Conservation (phyloP, 2,888 invertebrate genomes). For the Chromoteleia sp. region DNA sequence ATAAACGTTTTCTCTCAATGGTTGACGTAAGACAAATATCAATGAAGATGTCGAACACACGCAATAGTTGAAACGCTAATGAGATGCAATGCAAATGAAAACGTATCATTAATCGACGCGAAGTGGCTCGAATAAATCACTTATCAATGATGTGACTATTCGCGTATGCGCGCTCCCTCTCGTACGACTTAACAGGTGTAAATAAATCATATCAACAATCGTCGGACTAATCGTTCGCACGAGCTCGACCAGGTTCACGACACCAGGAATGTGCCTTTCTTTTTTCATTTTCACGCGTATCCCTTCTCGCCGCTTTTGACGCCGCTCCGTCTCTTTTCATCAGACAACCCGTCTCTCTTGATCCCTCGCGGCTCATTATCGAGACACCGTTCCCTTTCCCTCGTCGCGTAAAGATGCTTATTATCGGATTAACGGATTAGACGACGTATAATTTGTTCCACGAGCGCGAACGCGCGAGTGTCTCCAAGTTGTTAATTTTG, state of each 20-base stretch:
- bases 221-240: constrained; percentile 58
- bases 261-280: constrained; percentile 35
- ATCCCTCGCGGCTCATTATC: constrained; percentile 21
- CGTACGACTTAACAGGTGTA: constrained; percentile 8
- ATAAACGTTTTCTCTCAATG: constrained; percentile 33
- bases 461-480: constrained; percentile 6
- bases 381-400: constrained; percentile 17
- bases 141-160: constrained; percentile 72
- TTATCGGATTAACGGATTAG: constrained; percentile 72
- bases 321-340: constrained; percentile 23
- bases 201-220: constrained; percentile 57
- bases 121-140: constrained; percentile 78
- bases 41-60: constrained; percentile 36
- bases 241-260: constrained; percentile 25
- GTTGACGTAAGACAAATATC: constrained; percentile 22
- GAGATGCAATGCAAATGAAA: constrained; percentile 27
- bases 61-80: constrained; percentile 30
- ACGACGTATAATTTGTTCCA: constrained; percentile 44
- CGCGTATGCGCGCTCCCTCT: constrained; percentile 1
- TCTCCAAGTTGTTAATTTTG: not conserved
- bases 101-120: constrained; percentile 74
- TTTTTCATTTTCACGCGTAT: constrained; percentile 38
- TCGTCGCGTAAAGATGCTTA: constrained; percentile 63
- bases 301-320: not conserved
- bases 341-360: constrained; percentile 12